Percentiles rank a stretch among this genome's conserved stretches.
phyloP scores from a whole-genome alignment of 2,113 vertebrate species.

The Menura novaehollandiae region DNA sequence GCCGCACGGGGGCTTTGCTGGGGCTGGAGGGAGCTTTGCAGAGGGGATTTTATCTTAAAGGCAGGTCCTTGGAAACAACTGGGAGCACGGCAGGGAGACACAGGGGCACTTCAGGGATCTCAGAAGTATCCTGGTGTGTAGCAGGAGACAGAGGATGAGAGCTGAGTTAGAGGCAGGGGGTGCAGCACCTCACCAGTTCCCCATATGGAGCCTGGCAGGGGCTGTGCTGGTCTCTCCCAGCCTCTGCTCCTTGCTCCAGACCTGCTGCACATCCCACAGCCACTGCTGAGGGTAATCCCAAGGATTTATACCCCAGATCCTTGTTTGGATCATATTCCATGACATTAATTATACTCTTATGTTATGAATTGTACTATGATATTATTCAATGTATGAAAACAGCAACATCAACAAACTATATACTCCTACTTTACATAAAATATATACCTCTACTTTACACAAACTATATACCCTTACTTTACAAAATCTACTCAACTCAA shows the following conservation, averaged over 20 bases:
- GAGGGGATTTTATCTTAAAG: conserved; percentile 5
- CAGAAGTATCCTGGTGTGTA: not conserved
- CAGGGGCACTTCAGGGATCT: not conserved
- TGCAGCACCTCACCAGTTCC: not conserved
- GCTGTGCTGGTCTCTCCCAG: not conserved
- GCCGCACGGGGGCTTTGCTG: not conserved
- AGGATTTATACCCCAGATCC: not conserved
- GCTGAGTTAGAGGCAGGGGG: not conserved
- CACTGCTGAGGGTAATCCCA: not conserved
- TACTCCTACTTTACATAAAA: not conserved
- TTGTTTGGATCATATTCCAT: not conserved
- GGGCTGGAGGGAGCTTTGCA: not conserved
- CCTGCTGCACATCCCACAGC: not conserved
- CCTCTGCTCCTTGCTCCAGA: not conserved
- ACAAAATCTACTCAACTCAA: not conserved
- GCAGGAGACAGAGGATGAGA: not conserved
- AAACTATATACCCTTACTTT: not conserved
- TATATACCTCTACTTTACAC: not conserved
- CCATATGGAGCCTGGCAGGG: not conserved
- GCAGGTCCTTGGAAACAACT: conserved; percentile 7
- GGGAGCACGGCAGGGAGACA: not conserved
- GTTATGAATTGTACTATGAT: not conserved
- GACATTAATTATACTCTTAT: rapidly evolving
- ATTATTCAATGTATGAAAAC: not conserved
- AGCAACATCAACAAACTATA: not conserved